A percentile compares a stretch with the other conserved stretches of the same genome.
Conservation (phyloP, 64 coral and sea anemone species). For the Stylophora pistillata region DNA sequence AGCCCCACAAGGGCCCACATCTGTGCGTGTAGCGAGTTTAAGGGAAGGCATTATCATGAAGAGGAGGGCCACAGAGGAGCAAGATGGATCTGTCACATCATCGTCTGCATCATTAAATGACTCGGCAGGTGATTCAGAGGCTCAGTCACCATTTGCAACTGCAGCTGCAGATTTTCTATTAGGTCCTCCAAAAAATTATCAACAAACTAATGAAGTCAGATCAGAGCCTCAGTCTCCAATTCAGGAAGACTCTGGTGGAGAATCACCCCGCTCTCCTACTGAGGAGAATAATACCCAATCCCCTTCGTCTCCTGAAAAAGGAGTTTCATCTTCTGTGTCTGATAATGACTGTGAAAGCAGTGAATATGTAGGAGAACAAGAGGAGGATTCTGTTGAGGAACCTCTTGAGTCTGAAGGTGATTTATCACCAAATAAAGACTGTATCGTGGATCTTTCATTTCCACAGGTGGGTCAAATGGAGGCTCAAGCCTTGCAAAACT, state of each 20-base stretch:
- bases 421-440: background rate
- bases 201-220: background rate
- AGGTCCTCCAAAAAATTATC: conserved; percentile 25
- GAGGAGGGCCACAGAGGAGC: background rate
- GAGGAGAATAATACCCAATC: background rate
- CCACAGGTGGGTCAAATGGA: conserved; percentile 21
- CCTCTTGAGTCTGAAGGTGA: conserved; percentile 15
- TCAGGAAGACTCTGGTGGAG: conserved; percentile 12
- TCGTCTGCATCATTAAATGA: conserved; percentile 77
- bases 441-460: background rate
- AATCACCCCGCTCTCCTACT: background rate
- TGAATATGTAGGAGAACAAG: background rate
- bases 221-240: background rate
- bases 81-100: conserved; percentile 68
- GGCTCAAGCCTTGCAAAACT: conserved; percentile 43
- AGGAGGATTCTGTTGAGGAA: conserved; percentile 20
- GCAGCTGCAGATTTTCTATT: conserved; percentile 42
- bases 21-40: background rate
- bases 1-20: conserved; percentile 71
- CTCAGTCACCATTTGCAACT: conserved; percentile 42
- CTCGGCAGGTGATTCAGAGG: conserved; percentile 49
- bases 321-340: background rate
- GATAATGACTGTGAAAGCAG: background rate
- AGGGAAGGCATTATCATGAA: conserved; percentile 16
- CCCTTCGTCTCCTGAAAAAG: conserved; percentile 4